Evolutionary conservation across 2,113 vertebrate genomes (phyloP).

Genomic region (Terrapene triunguis): DNA sequence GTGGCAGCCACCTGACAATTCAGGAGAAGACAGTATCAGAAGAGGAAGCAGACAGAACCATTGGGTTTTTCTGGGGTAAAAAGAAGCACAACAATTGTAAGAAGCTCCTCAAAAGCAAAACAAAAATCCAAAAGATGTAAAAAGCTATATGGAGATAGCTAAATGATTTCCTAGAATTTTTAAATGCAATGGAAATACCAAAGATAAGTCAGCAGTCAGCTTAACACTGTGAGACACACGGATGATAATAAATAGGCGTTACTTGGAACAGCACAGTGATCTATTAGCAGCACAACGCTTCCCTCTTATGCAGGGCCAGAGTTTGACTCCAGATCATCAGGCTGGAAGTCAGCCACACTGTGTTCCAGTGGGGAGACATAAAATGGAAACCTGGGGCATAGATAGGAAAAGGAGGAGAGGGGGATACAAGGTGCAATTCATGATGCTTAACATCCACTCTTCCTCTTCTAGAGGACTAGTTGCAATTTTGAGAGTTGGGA

Average conservation of each 20-base stretch:
- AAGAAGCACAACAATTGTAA: background rate
- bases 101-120: background rate
- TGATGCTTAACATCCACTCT: background rate
- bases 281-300: background rate
- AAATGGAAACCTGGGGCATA: conserved; percentile 18
- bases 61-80: conserved; percentile 9
- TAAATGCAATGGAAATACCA: background rate
- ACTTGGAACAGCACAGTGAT: background rate
- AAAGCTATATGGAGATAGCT: background rate
- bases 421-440: background rate
- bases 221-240: background rate
- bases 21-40: conserved; percentile 31
- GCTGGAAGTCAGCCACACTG: conserved; percentile 34
- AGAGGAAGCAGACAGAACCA: background rate
- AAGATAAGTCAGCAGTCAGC: background rate
- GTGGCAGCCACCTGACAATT: background rate
- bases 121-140: background rate
- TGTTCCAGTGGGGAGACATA: background rate
- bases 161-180: conserved; percentile 3
- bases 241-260: background rate
- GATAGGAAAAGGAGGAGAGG: background rate
- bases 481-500: background rate
- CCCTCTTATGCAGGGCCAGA: background rate
- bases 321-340: background rate
- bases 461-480: background rate